A percentile compares a stretch with the other conserved stretches of the same genome.
Evolutionary conservation across 1,140 invertebrate species (phyloP).

Genomic region (Sycophaga agraensis): DNA sequence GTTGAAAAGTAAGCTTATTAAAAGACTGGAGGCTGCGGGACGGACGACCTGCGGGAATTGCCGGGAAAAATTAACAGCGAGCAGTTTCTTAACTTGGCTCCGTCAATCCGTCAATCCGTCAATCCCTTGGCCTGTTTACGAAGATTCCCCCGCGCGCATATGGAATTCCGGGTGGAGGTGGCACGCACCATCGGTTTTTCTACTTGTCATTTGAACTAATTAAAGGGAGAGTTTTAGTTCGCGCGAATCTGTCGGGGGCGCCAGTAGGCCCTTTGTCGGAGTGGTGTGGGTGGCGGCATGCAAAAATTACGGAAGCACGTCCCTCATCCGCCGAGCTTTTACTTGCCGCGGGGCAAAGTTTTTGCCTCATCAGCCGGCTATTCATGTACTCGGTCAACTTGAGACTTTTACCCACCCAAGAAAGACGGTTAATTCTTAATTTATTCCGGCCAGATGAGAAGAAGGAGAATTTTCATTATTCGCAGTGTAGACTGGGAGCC

Average conservation of each 20-base stretch:
- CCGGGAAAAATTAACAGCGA: not conserved
- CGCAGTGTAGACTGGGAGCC: not conserved
- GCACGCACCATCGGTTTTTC: too few species aligned
- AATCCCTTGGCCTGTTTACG: too few species aligned
- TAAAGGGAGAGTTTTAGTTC: not conserved
- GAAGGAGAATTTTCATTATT: constrained; percentile 2
- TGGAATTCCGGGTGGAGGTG: too few species aligned
- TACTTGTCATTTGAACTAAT: constrained; percentile 11
- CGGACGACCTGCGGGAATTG: too few species aligned
- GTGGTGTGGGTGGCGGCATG: too few species aligned
- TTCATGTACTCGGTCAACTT: constrained; percentile 2
- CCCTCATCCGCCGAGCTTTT: not conserved
- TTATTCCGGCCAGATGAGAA: not conserved
- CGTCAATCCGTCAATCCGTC: too few species aligned
- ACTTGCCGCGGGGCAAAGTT: constrained; percentile 15
- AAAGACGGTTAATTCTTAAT: constrained; percentile 26
- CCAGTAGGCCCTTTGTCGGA: too few species aligned
- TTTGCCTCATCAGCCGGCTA: constrained; percentile 18
- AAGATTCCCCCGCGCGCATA: too few species aligned
- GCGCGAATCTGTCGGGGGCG: too few species aligned
- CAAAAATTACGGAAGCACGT: constrained; percentile 32
- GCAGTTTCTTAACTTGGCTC: too few species aligned
- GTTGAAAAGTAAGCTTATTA: constrained; percentile 45
- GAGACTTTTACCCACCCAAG: constrained; percentile 10
- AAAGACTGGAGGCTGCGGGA: too few species aligned